A percentile compares a stretch with the other conserved stretches of the same genome.
These are phyloP conservation scores for Arenaria interpres DNA, from an alignment of 2,113 vertebrate species.

Conservation along the genomic window DNA sequence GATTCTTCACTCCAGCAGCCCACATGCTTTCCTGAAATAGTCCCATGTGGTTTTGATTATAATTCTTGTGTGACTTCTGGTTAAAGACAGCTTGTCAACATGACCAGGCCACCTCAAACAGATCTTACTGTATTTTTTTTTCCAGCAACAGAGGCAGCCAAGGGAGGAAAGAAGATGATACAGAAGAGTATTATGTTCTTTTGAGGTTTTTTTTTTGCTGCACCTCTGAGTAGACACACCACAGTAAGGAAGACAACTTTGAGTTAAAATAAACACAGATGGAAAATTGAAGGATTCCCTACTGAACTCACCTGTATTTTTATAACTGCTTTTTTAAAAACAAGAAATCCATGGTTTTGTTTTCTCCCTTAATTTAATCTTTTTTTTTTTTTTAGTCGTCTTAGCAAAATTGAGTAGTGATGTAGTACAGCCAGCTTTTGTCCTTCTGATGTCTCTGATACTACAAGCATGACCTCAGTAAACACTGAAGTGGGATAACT, in stretches of 20 bases:
- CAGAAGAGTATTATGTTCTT: not conserved
- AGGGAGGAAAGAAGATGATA: not conserved
- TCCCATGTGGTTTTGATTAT: not conserved
- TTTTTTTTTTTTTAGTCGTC: not conserved
- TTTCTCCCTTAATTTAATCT: not conserved
- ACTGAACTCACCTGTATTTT: not conserved
- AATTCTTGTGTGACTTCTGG: not conserved
- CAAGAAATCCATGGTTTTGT: not conserved
- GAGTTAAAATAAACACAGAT: not conserved
- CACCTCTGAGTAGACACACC: not conserved
- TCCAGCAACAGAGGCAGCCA: not conserved
- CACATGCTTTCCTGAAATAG: not conserved
- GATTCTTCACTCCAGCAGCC: not conserved
- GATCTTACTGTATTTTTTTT: not conserved
- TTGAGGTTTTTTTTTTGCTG: not conserved
- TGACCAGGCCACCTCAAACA: constrained; percentile 28
- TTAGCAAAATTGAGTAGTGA: not conserved
- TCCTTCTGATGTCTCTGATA: not conserved
- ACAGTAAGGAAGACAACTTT: not conserved
- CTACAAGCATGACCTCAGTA: not conserved
- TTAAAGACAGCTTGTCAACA: constrained; percentile 2
- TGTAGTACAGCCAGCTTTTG: not conserved
- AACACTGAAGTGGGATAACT: not conserved
- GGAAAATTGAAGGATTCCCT: constrained; percentile 1
- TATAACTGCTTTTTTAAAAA: not conserved